Evolutionary conservation across 1,140 invertebrate genomes (phyloP).

Genomic region (Lordiphosa clarofinis): DNA sequence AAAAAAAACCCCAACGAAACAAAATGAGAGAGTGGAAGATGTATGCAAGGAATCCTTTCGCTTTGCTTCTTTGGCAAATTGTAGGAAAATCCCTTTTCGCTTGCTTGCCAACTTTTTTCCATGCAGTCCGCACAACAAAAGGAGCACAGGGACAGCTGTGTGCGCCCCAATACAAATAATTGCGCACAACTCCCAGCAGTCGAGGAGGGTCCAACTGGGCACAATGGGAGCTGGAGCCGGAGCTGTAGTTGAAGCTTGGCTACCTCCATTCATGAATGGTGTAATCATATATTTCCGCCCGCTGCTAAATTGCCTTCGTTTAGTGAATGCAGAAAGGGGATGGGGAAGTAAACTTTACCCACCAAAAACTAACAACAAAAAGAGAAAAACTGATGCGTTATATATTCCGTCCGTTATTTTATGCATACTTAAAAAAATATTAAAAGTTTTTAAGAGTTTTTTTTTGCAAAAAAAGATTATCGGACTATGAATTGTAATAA

Average conservation of each 20-base stretch:
- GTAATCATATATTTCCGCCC: constrained; percentile 38
- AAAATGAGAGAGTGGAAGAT: constrained; percentile 20
- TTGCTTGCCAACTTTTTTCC: constrained; percentile 50
- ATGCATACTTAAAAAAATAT: constrained; percentile 4
- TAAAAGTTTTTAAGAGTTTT: background rate
- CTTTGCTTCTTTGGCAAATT: constrained; percentile 69
- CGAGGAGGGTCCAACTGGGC: constrained; percentile 25
- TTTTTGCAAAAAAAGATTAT: constrained; percentile 4
- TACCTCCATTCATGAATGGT: constrained; percentile 35
- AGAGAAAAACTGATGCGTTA: background rate
- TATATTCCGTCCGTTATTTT: too few relatives aligned
- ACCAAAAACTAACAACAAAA: background rate
- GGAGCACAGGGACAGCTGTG: constrained; percentile 16
- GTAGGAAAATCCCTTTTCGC: constrained; percentile 66
- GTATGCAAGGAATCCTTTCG: constrained; percentile 54
- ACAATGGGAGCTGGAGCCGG: constrained; percentile 11
- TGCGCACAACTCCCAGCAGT: constrained; percentile 44
- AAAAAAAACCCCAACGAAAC: constrained; percentile 25
- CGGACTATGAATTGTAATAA: constrained; percentile 10
- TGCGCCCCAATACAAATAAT: constrained; percentile 69
- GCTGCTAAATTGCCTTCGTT: constrained; percentile 49
- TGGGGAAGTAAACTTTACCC: background rate
- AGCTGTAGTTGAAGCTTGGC: constrained; percentile 9
- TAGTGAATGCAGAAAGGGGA: constrained; percentile 7
- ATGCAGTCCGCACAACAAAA: constrained; percentile 3